Evolutionary conservation across 2,797 vertebrate genomes (phyloP).

Genomic region (Amphiprion clarkii): DNA sequence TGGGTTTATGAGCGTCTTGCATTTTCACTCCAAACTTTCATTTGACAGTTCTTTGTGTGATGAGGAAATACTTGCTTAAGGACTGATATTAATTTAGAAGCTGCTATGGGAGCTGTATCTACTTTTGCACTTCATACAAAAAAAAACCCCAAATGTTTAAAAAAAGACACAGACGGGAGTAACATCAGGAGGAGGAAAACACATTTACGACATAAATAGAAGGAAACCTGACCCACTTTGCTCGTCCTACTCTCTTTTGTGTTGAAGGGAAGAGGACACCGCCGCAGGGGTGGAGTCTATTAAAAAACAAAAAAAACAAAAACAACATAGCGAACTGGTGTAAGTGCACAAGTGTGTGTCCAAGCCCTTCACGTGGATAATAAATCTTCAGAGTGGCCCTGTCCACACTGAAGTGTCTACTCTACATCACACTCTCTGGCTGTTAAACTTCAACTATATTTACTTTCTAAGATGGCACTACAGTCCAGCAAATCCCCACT

Average conservation of each 20-base stretch:
- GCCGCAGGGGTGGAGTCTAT: constrained; percentile 49
- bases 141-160: constrained; percentile 2
- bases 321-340: constrained; percentile 48
- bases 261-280: constrained; percentile 48
- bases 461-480: constrained; percentile 68
- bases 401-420: constrained; percentile 63
- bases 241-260: constrained; percentile 60
- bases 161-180: not conserved
- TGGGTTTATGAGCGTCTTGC: not conserved
- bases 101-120: not conserved
- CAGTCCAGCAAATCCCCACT: constrained; percentile 40
- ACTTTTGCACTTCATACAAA: not conserved
- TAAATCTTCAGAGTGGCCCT: constrained; percentile 66
- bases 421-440: constrained; percentile 38
- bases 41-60: not conserved
- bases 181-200: constrained; percentile 9
- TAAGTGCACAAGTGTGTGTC: constrained; percentile 48
- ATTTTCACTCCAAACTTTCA: no score
- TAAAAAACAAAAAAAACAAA: constrained; percentile 19
- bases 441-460: constrained; percentile 70
- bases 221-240: constrained; percentile 59
- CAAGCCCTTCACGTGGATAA: constrained; percentile 43
- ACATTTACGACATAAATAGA: constrained; percentile 31
- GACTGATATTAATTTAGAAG: not conserved
- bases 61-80: not conserved